Evolutionary conservation across 2,797 vertebrate genomes (phyloP).

Genomic region (Neoniphon sammara): DNA sequence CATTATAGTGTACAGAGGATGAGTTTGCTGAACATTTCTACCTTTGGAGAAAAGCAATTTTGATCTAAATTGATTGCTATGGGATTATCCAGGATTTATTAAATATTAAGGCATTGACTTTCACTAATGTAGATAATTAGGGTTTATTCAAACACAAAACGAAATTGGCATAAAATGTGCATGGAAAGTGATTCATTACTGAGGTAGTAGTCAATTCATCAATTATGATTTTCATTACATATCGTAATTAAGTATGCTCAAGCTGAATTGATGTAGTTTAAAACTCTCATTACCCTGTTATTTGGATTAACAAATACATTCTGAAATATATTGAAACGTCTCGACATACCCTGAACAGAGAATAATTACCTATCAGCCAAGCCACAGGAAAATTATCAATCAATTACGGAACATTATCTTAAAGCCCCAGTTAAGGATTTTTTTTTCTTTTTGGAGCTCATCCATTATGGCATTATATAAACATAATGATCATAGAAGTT

Average conservation of each 20-base stretch:
- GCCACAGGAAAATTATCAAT: slow-evolving; percentile 44
- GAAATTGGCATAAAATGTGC: slow-evolving; percentile 85
- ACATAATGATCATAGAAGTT: slow-evolving; percentile 19
- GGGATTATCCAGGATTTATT: slow-evolving; percentile 92
- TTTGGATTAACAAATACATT: slow-evolving; percentile 78
- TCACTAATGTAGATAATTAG: slow-evolving; percentile 90
- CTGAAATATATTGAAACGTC: slow-evolving; percentile 49
- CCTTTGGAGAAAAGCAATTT: slow-evolving; percentile 87
- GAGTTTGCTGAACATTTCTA: slow-evolving; percentile 84
- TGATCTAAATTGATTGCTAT: slow-evolving; percentile 93
- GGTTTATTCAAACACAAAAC: slow-evolving; percentile 85
- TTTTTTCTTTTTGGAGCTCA: slow-evolving; percentile 29
- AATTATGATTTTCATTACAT: slow-evolving; percentile 80
- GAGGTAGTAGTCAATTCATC: slow-evolving; percentile 79
- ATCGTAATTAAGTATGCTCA: slow-evolving; percentile 81
- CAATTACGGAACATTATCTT: slow-evolving; percentile 42
- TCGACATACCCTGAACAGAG: slow-evolving; percentile 45
- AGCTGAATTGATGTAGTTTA: slow-evolving; percentile 76
- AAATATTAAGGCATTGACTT: slow-evolving; percentile 93
- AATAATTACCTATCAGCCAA: slow-evolving; percentile 42
- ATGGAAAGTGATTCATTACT: slow-evolving; percentile 83
- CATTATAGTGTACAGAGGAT: slow-evolving; percentile 80
- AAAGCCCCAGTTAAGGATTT: neutral
- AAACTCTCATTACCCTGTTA: slow-evolving; percentile 75
- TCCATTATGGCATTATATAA: slow-evolving; percentile 26